Evolutionary conservation across 2,113 vertebrate species (phyloP), one percentile per base, ranked within the genome.

Genomic region (Zonotrichia leucophrys): DNA sequence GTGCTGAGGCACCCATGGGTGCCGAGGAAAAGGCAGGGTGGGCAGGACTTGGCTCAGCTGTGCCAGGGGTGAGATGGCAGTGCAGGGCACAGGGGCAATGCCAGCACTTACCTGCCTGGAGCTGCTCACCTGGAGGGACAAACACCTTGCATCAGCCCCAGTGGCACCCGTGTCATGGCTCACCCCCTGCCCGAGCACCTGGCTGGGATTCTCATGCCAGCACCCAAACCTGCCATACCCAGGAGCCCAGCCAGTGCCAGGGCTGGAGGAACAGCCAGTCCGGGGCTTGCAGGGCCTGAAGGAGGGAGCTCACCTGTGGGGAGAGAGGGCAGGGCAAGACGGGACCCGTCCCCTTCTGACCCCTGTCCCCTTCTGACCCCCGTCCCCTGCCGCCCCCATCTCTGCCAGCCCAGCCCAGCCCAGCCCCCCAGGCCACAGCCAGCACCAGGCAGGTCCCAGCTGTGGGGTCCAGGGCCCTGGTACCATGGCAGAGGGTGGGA

Each of bases 391-490:
- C 18, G 15, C 11, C 44, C 28, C 33, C 30, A 12, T 4, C 44
- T 50, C 76, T 41, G 42, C 35, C 50, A 22, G 35, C 33, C 35
- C 15, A 35, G 21, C 19, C 44, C 17, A 18, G 42, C 42, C 21
- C 13, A 11, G 1, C 2, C 2, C 7, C 4, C 41, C 41, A 41
- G 41, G 41, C 41, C 41, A 41, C 41, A 37, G 37, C 59, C 77
- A 75, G 33, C 58, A 28, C 37, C 1, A 2, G 47, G 30, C 52
- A 87, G 42, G 47, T 70, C 31, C 74, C 42, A 52, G 28, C 20
- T 4, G 2, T 1, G 1, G 30, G 4, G 15, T 47, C 39, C 4
- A 2, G 33, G 30, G 3, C 1, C 1, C 46, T 3, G 1, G 21
- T 52, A 11, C 41, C 31, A 3, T 2, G 5, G 42, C 22, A 11